Evolutionary conservation across 2,113 vertebrate genomes (phyloP).

Genomic region (Micronycteris hirsuta): DNA sequence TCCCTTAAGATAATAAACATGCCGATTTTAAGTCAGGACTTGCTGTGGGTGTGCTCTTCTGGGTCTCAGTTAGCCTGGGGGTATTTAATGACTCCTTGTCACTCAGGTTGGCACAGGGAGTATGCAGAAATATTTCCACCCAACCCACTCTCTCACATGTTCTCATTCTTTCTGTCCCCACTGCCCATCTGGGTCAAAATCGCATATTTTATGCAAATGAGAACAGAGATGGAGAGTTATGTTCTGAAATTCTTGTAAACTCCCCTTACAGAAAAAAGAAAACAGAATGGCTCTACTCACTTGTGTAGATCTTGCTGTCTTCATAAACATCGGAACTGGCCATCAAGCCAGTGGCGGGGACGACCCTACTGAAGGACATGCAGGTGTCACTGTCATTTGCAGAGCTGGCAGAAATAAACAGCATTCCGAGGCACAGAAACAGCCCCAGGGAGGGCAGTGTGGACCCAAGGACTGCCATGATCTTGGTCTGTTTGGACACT

Average conservation of each 20-base stretch:
- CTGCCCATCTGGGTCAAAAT: not conserved
- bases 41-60: not conserved
- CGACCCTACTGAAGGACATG: fast-evolving
- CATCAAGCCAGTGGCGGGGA: fast-evolving
- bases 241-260: not conserved
- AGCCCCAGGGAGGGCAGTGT: not conserved
- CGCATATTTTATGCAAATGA: not conserved
- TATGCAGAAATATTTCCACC: not conserved
- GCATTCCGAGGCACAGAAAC: constrained; percentile 44
- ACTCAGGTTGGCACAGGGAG: not conserved
- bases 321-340: fast-evolving
- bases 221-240: not conserved
- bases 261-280: not conserved
- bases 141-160: no score
- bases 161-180: not conserved
- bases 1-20: not conserved
- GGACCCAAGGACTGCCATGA: constrained; percentile 56
- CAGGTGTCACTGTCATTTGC: not conserved
- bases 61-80: not conserved
- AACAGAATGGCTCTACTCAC: constrained; percentile 62
- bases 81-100: no score
- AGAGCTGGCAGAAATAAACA: not conserved
- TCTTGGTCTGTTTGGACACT: not conserved
- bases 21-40: not conserved
- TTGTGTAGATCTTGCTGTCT: constrained; percentile 25